Evolutionary conservation across 1,140 invertebrate species (phyloP).

Genomic region (Drosophila nikananu): DNA sequence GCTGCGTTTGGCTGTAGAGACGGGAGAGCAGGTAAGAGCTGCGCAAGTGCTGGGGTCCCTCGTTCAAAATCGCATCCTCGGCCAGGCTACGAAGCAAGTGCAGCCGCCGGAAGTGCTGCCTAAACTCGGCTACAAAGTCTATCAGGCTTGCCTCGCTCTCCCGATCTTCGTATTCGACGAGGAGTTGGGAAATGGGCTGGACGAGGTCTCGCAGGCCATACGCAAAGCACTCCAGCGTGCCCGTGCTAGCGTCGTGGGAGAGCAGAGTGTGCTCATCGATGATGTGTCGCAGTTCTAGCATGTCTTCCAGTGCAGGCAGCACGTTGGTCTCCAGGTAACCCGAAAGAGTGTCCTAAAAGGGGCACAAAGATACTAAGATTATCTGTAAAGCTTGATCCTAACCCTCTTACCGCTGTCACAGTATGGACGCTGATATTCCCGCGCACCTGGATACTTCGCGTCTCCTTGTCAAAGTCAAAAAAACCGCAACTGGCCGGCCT

Average conservation of each 20-base stretch:
- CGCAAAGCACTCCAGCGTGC: slow-evolving; percentile 66
- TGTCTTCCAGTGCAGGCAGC: slow-evolving; percentile 53
- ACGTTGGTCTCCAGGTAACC: slow-evolving; percentile 28
- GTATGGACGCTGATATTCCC: slow-evolving; percentile 60
- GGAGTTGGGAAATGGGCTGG: slow-evolving; percentile 46
- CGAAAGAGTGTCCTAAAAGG: slow-evolving; percentile 21
- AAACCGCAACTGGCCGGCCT: slow-evolving; percentile 65
- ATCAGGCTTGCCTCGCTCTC: slow-evolving; percentile 39
- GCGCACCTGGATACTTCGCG: slow-evolving; percentile 40
- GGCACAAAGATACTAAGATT: background rate
- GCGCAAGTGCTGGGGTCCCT: slow-evolving; percentile 57
- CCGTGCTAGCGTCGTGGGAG: slow-evolving; percentile 12
- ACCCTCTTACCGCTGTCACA: slow-evolving; percentile 50
- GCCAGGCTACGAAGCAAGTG: slow-evolving; percentile 15
- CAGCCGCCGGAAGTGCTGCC: slow-evolving; percentile 37
- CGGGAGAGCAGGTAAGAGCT: slow-evolving; percentile 61
- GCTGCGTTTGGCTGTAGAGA: slow-evolving; percentile 35
- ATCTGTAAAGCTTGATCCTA: background rate
- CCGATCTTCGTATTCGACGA: slow-evolving; percentile 55
- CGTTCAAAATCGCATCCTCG: slow-evolving; percentile 12
- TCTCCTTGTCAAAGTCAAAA: slow-evolving; percentile 48
- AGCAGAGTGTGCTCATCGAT: slow-evolving; percentile 28
- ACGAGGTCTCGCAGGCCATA: slow-evolving; percentile 61
- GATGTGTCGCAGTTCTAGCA: slow-evolving; percentile 47
- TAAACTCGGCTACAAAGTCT: slow-evolving; percentile 39